Evolutionary conservation across 1,140 invertebrate genomes (phyloP).

Genomic region (Penaeus japonicus): DNA sequence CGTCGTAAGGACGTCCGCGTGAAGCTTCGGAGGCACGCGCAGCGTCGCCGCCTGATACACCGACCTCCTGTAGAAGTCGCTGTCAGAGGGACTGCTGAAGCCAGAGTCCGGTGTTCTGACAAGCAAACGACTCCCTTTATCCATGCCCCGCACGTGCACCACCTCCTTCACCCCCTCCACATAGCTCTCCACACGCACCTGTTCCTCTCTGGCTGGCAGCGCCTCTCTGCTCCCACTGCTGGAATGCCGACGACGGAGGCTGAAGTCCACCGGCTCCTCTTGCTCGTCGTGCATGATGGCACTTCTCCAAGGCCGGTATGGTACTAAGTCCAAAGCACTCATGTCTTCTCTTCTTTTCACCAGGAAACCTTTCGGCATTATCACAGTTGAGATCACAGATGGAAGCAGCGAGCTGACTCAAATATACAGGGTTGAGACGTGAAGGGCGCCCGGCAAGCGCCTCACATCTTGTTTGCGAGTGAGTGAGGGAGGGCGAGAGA

Average conservation of each 20-base stretch:
- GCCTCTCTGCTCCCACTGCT: conserved; percentile 18
- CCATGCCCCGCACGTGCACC: conserved; percentile 8
- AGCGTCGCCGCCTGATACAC: conserved; percentile 16
- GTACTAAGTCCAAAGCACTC: conserved; percentile 51
- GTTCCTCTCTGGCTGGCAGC: conserved; percentile 10
- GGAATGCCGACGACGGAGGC: conserved; percentile 23
- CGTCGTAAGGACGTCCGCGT: neutral
- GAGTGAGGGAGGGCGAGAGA: conserved; percentile 10
- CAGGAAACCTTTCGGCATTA: conserved; percentile 58
- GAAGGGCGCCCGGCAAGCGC: conserved; percentile 38
- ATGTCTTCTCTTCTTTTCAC: conserved; percentile 56
- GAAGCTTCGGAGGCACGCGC: conserved; percentile 23
- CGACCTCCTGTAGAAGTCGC: conserved; percentile 51
- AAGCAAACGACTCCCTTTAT: conserved; percentile 41
- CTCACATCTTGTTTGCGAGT: conserved; percentile 39
- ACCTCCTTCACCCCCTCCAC: conserved; percentile 30
- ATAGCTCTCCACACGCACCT: conserved; percentile 9
- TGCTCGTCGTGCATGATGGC: conserved; percentile 23
- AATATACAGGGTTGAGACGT: neutral
- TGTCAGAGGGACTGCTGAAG: conserved; percentile 58
- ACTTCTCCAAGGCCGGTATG: conserved; percentile 51
- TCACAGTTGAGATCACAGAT: conserved; percentile 58
- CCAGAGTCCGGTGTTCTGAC: conserved; percentile 59
- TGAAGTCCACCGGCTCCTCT: conserved; percentile 50
- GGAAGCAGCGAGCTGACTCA: conserved; percentile 20